Base-by-base conservation (phyloP, 2,797 vertebrate genomes). In the Phaenicophaeus curvirostris region DNA sequence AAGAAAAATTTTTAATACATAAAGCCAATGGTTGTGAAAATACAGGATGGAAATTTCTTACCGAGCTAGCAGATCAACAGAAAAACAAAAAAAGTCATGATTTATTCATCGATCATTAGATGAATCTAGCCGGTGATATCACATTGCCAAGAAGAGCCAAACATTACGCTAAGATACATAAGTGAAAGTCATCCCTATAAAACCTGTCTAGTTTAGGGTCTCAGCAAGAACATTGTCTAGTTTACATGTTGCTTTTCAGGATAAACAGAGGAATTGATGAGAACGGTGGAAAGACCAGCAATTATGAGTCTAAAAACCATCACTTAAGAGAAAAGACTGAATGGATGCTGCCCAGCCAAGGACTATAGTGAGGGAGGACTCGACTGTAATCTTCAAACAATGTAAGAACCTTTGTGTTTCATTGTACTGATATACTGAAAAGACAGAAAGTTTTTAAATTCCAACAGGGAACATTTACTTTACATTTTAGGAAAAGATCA, bases 401-500 rank as follows among this genome's bases (percentile, higher is more conserved):
- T 73, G 15, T 48, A 84, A 51, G 78, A 90, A 84, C 33, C 65
- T 88, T 86, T 88, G 24, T 62, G 86, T 90, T 86, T 81, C 27
- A 30, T 80, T 3, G 2, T 77, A 19, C 23, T 72, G 9, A 51
- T 88, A 51, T 3, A 28, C 5, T 35, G 30, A 24, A 61, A 82
- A 87, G 54, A 81, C 58, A 68, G 46, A 65, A 75, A 23, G 5
- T 8, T 55, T 86, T 77, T 86, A 39, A 87, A 92, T 78, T 57
- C 73, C 67, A 95, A 13, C 12, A 58, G 92, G 69, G 66, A 86
- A 78, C 86, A 85, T 55, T 90, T 51, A 24, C 54, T 90, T 88
- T 58, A 51, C 51, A 14, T 72, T 31, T 62, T 66, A 84, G 42
- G 54, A 88, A 76, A 72, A 88, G 20, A 50, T 72, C 44, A 77